Evolutionary conservation across 2,113 vertebrate genomes (phyloP), one percentile per base, ranked within the genome.

Genomic region (Acanthochromis polyacanthus): DNA sequence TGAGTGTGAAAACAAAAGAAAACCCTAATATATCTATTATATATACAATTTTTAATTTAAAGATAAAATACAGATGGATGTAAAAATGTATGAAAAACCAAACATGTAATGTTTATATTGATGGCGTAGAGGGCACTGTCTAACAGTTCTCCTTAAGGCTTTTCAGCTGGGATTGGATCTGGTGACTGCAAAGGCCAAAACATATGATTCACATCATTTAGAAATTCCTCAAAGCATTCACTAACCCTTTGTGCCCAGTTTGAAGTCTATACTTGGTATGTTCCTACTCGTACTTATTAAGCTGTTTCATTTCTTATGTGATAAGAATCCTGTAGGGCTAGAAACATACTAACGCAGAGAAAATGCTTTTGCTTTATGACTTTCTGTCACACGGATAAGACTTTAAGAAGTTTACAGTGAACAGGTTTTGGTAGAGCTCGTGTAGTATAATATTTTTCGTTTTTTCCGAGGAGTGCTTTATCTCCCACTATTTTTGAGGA

Each of bases 401-500:
- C n/a, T 48, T 81, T 30, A 12, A 16, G 60, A 40, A 20, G 66
- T 81, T 84, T 77, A 45, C 50, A 71, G 17, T 63, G 22, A 83
- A 51, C 32, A 20, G 19, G n/a, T 78, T 78, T 77, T 38, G 52
- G 23, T 14, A 53, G 45, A 30, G 45, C 46, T 17, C 48, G 56
- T 69, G 51, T 22, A 57, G 36, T 50, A 14, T 57, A 56, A 55
- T 60, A 28, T 19, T 25, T 25, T 25, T 25, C 3, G 2, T 61
- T 74, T 71, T 55, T 56, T 48, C 19, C 71, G 75, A 40, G 45
- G 60, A 80, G 51, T 51, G 20, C 78, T 79, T 81, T 72, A 75
- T 84, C 75, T 78, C 61, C 36, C 51, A 3, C 56, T 58, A 19
- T 81, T 71, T 84, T 84, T 87, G 62, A 85, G 71, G 70, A 80